Conservation (phyloP, 1,140 invertebrate species). For the Temnothorax longispinosus region DNA sequence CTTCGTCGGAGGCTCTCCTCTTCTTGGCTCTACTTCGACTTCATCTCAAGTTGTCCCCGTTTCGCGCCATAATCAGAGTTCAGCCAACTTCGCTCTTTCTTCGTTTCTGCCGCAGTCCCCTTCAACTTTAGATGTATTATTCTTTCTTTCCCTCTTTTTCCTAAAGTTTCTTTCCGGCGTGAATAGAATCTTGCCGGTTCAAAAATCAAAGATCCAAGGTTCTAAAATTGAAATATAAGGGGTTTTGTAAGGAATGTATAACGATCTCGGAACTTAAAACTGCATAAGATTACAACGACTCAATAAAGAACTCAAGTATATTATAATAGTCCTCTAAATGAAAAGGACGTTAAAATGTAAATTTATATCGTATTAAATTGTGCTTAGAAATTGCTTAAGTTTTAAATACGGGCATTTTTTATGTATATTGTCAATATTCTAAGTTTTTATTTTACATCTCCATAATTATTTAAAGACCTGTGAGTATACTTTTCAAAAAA, state of each 20-base stretch:
- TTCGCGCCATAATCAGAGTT: slow-evolving; percentile 60
- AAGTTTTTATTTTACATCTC: background rate
- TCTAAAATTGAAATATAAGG: slow-evolving; percentile 31
- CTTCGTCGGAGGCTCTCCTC: background rate
- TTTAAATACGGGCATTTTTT: background rate
- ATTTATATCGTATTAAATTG: background rate
- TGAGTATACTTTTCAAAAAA: background rate
- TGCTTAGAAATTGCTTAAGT: background rate
- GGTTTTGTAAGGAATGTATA: background rate
- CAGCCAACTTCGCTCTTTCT: slow-evolving; percentile 36
- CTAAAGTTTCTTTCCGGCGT: slow-evolving; percentile 37
- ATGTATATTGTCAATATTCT: background rate
- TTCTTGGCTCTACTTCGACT: slow-evolving; percentile 30
- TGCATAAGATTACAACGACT: background rate
- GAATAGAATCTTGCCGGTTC: slow-evolving; percentile 47
- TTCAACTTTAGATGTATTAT: slow-evolving; percentile 48
- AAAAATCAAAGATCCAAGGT: slow-evolving; percentile 48
- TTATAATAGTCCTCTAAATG: background rate
- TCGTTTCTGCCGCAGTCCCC: slow-evolving; percentile 34
- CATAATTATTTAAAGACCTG: background rate
- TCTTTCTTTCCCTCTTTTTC: slow-evolving; percentile 17
- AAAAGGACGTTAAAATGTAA: slow-evolving; percentile 1
- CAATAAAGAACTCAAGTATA: background rate
- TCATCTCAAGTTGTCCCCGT: slow-evolving; percentile 48
- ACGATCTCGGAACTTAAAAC: background rate